phyloP scores from a whole-genome alignment of 2,888 invertebrate genomes.

The Mellilla xanthometata region DNA sequence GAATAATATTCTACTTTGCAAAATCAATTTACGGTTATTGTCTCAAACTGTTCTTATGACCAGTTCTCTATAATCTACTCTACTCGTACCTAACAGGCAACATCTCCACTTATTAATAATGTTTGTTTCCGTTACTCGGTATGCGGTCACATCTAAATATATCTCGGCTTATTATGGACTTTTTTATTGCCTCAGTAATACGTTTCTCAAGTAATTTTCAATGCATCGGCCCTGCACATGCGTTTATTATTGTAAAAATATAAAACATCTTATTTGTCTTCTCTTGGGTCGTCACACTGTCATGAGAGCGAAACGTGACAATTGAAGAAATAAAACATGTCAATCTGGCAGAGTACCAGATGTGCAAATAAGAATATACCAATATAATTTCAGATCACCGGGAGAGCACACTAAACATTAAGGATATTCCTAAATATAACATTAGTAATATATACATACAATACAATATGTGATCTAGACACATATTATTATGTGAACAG shows the following conservation, averaged over 20 bases:
- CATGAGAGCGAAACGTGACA: conserved; percentile 10
- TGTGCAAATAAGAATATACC: not conserved
- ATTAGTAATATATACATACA: no score
- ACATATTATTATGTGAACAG: no score
- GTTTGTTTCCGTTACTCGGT: conserved; percentile 2
- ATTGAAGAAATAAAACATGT: conserved; percentile 10
- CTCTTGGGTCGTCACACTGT: not conserved
- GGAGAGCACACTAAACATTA: no score
- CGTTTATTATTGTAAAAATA: not conserved
- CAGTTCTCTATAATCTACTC: no score
- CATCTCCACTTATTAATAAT: not conserved
- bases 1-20: no score
- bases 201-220: not conserved
- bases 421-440: no score
- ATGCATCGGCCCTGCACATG: conserved; percentile 1
- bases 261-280: conserved; percentile 7
- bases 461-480: no score
- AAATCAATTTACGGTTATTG: not conserved
- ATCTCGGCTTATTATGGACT: conserved; percentile 2
- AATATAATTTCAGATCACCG: no score
- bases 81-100: no score
- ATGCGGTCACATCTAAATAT: conserved; percentile 14
- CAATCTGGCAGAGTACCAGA: conserved; percentile 35
- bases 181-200: conserved; percentile 9
- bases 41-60: not conserved